phyloP scores from a whole-genome alignment of 2,888 invertebrate genomes.

The Bombyx huttoni region DNA sequence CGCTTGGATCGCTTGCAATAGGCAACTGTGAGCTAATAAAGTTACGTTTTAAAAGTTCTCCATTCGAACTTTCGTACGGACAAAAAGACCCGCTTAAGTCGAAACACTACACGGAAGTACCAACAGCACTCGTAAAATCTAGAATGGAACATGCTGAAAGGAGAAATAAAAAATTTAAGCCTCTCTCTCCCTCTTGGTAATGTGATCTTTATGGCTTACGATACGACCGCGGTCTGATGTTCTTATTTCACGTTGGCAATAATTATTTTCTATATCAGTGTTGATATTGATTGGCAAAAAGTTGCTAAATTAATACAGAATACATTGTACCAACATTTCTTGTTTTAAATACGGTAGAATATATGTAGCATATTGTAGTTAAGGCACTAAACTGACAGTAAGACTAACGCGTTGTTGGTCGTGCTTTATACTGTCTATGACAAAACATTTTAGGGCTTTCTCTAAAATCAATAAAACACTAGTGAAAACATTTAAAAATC shows the following conservation, averaged over 20 bases:
- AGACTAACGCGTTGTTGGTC: too few relatives aligned
- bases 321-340: too few relatives aligned
- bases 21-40: neutral
- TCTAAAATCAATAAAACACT: too few relatives aligned
- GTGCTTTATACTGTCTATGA: too few relatives aligned
- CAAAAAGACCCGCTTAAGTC: neutral
- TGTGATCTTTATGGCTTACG: neutral
- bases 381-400: too few relatives aligned
- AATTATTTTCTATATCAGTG: too few relatives aligned
- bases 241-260: too few relatives aligned
- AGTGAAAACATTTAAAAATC: neutral
- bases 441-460: too few relatives aligned
- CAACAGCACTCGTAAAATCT: conserved; percentile 1
- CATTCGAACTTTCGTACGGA: neutral
- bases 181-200: neutral
- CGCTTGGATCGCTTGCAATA: neutral
- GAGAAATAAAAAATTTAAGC: conserved; percentile 6
- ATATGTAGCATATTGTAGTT: too few relatives aligned
- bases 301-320: too few relatives aligned
- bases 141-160: conserved; percentile 3
- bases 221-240: neutral
- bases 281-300: too few relatives aligned
- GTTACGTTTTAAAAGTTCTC: neutral
- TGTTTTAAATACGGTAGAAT: too few relatives aligned
- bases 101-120: neutral